Evolutionary conservation across 2,797 vertebrate species (phyloP).

Genomic region (Remorina albescens): DNA sequence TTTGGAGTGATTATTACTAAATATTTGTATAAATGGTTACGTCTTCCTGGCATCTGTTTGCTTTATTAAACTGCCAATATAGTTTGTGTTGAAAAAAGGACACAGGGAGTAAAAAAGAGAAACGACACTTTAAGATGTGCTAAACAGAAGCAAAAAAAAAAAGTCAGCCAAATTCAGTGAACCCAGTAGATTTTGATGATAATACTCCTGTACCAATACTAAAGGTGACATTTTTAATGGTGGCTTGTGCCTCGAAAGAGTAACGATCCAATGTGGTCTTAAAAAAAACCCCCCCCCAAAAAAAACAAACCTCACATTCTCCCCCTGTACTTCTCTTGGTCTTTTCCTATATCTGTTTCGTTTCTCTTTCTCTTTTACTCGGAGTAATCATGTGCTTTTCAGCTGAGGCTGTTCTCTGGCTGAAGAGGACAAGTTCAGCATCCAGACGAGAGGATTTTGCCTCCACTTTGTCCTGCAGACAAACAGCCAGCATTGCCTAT

Average conservation of each 20-base stretch:
- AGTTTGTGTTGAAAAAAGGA: background rate
- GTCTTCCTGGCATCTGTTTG: no score
- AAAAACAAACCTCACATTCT: background rate
- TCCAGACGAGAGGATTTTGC: constrained; percentile 39
- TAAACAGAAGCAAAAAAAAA: background rate
- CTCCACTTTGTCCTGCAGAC: constrained; percentile 36
- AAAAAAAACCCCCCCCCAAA: no score
- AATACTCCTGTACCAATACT: background rate
- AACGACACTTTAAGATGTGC: background rate
- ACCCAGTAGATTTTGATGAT: background rate
- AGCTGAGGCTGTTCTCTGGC: background rate
- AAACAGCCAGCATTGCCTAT: constrained; percentile 77
- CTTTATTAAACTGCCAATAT: no score
- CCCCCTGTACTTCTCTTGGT: background rate
- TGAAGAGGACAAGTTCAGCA: constrained; percentile 1
- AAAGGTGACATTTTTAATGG: background rate
- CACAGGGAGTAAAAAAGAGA: background rate
- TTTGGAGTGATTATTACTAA: background rate
- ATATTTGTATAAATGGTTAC: no score
- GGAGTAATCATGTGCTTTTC: constrained; percentile 6
- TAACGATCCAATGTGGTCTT: no score
- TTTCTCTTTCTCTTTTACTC: constrained; percentile 17
- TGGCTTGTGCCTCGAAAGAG: no score
- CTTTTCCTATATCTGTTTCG: background rate
- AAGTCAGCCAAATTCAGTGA: background rate